A percentile compares a stretch with the other conserved stretches of the same genome.
phyloP scores from a whole-genome alignment of 2,888 invertebrate species.

The Leuctra nigra region DNA sequence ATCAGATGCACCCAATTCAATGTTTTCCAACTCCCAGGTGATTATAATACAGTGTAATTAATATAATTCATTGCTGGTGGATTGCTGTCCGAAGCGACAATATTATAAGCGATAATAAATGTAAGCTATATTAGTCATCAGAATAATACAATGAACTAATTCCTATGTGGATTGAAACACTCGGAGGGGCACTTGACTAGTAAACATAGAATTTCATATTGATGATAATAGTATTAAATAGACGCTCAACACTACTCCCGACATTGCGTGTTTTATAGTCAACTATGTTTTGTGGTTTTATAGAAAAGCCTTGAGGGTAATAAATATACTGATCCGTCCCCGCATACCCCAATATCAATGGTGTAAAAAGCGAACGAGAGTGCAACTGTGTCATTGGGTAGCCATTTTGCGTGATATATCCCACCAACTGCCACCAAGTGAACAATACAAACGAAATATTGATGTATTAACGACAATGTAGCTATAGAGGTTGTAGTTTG shows the following conservation, averaged over 20 bases:
- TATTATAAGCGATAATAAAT: constrained; percentile 26
- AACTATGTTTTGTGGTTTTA: constrained; percentile 29
- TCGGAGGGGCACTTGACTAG: constrained; percentile 27
- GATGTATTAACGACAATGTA: constrained; percentile 28
- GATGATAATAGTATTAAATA: constrained; percentile 26
- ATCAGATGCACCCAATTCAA: not conserved
- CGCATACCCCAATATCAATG: constrained; percentile 19
- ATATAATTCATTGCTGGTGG: constrained; percentile 25
- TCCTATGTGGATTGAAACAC: constrained; percentile 28
- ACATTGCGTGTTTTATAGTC: constrained; percentile 19
- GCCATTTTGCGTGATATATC: constrained; percentile 27
- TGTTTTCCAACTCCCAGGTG: constrained; percentile 1
- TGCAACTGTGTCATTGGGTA: constrained; percentile 28
- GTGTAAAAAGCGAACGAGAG: constrained; percentile 25
- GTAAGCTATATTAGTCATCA: constrained; percentile 27
- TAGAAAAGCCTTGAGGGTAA: constrained; percentile 30
- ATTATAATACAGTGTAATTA: constrained; percentile 17
- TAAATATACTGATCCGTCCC: constrained; percentile 30
- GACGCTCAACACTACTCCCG: constrained; percentile 24
- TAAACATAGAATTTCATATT: constrained; percentile 25
- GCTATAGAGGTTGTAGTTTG: constrained; percentile 18
- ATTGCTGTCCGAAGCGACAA: constrained; percentile 19
- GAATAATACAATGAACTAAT: constrained; percentile 28
- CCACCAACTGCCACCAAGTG: constrained; percentile 3
- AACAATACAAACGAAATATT: constrained; percentile 29